Evolutionary conservation across 1,140 invertebrate species (phyloP), one percentile per base, ranked within the genome.

Genomic region (Apis dorsata): DNA sequence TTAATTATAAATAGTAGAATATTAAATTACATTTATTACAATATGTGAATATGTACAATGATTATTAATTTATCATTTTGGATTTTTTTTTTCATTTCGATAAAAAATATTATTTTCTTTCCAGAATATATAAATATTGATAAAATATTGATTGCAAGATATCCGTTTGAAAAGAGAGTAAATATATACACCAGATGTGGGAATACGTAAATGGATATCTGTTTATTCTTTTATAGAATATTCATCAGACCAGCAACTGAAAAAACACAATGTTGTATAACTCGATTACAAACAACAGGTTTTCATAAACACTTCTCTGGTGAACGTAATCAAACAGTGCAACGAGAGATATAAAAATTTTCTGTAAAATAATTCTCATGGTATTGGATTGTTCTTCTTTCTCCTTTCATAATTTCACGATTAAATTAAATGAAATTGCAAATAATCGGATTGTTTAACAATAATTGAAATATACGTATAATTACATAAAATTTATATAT

Each of bases 141-240:
- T 44, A 17, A 76, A 76, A 76, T 63, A 63, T 63, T 63, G 49
- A 76, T n/a, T 17, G n/a, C 5, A 57, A 44, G 13, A 19, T 55
- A 24, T 28, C 2, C 24, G 12, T 72, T 72, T 13, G 24, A 44
- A 34, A 21, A n/a, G 55, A n/a, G 12, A 12, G n/a, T 72, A 72
- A 72, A 57, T 21, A 72, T 57, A 57, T 19, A 72, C 70, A 57
- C 21, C 51, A 57, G 19, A 28, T 13, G 53, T 28, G 51, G 12
- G 28, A 59, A 73, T 34, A 21, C 11, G n/a, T 24, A 5, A 15
- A 70, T 12, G 49, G 5, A 0, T n/a, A 59, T 21, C 24, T 53
- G 24, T 66, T 77, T 55, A 34, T 63, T 28, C 12, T 65, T 66
- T 21, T 15, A 21, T 15, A 21, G 75, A 66, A 65, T 77, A 77